Evolutionary conservation across 2,888 invertebrate genomes (phyloP).

Genomic region (Clostera curtula): DNA sequence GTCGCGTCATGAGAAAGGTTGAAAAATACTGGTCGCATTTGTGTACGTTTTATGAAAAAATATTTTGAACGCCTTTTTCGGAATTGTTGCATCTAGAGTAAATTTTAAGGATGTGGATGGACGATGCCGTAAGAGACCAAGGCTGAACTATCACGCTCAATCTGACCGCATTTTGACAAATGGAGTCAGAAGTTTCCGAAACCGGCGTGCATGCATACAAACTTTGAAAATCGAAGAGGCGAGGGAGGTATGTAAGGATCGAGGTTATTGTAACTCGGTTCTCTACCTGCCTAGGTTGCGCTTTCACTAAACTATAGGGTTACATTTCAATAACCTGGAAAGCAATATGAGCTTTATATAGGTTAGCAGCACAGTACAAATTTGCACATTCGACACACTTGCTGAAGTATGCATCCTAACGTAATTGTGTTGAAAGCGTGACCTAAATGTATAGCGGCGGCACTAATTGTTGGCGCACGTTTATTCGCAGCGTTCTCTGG

Average conservation of each 20-base stretch:
- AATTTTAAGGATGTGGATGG: conserved; percentile 2
- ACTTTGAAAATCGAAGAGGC: conserved; percentile 1
- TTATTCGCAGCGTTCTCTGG: conserved; percentile 84
- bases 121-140: conserved; percentile 1
- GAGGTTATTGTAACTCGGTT: conserved; percentile 1
- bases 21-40: too few relatives aligned
- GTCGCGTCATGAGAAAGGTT: too few relatives aligned
- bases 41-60: too few relatives aligned
- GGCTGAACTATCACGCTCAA: conserved; percentile 1
- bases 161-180: conserved; percentile 2
- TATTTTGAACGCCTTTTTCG: too few relatives aligned
- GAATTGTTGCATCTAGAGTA: conserved; percentile 2
- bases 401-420: too few relatives aligned
- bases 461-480: too few relatives aligned
- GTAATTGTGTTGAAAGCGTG: too few relatives aligned
- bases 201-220: conserved; percentile 3
- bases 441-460: too few relatives aligned
- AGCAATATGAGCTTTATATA: too few relatives aligned
- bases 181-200: conserved; percentile 2
- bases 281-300: background rate
- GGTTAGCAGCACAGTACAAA: too few relatives aligned
- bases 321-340: too few relatives aligned
- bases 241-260: conserved; percentile 3
- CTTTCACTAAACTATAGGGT: background rate
- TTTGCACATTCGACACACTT: too few relatives aligned